Evolutionary conservation across 2,113 vertebrate genomes (phyloP).

Genomic region (Merops nubicus): DNA sequence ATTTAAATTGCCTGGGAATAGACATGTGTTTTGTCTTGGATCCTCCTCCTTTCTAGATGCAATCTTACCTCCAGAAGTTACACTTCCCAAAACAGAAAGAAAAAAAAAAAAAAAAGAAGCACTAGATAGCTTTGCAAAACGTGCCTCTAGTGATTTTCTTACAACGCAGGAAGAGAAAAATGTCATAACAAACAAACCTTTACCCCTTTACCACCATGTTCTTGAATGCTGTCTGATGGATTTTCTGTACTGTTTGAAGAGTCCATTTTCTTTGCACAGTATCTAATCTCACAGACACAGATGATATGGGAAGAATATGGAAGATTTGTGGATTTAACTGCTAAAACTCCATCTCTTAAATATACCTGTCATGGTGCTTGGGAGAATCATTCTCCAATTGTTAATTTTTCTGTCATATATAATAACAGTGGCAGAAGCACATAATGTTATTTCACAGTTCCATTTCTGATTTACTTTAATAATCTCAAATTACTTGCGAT

Average conservation of each 20-base stretch:
- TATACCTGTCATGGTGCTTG: neutral
- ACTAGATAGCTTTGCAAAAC: neutral
- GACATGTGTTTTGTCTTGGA: neutral
- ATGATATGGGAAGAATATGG: neutral
- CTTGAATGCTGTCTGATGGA: neutral
- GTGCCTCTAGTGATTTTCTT: neutral
- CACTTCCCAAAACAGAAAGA: neutral
- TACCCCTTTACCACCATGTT: rapidly evolving
- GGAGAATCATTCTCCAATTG: neutral
- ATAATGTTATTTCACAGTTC: neutral
- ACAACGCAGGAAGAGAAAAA: neutral
- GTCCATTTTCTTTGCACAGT: neutral
- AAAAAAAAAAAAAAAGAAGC: too few relatives aligned
- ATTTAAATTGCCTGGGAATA: neutral
- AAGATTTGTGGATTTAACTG: neutral
- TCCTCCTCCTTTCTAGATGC: neutral
- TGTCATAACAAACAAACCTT: neutral
- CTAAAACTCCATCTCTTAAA: neutral
- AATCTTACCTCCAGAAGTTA: neutral
- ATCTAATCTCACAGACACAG: neutral
- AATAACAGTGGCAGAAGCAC: neutral
- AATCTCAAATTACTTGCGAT: rapidly evolving
- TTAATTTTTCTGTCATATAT: neutral
- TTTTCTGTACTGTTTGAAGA: neutral
- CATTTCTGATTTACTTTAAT: neutral